Base-by-base conservation (phyloP, 2,888 invertebrate genomes). In the Erpobdella octoculata region DNA sequence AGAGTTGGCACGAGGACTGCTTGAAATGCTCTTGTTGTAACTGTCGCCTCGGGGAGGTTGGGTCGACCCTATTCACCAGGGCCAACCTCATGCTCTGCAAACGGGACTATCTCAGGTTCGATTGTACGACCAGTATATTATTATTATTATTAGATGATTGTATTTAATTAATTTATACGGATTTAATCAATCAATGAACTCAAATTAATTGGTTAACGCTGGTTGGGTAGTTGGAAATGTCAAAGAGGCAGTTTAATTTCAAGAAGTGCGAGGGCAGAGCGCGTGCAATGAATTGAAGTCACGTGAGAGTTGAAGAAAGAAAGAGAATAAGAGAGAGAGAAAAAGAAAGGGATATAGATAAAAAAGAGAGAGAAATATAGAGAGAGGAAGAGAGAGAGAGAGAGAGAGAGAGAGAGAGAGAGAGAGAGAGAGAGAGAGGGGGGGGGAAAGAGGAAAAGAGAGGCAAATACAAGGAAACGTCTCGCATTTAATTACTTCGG, bases 1-100 rank as follows among this genome's bases (percentile, higher is more conserved):
- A 91, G 82, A 91, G 88, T 84, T 93, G 93, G 93, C 93, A 93
- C 85, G 93, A 93, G 79, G 93, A 93, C 84, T 93, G 93, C 80
- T 87, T 93, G 75, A 93, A 93, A 72, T 82, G 82, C 71, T 91
- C 91, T 73, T 92, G 92, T 84, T 93, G 93, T 81, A 91, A 92
- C 84, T 93, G 92, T 83, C 87, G 92, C 68, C 88, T 93, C n/a
- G 93, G 92, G 1, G 93, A 93, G 84, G 92, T 93, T 53, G 93
- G 93, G 75, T 91, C 91, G 71, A 91, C 92, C 76, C 86, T 93
- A 67, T 93, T 91, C 85, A 91, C 91, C 78, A 92, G 91, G 84
- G 91, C 92, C 59, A 92, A 92, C 84, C 89, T 92, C 76, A 90
- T 93, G 83, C 87, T 93, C 73, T 93, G 93, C 86, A 90, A 91